phyloP scores from a whole-genome alignment of 1,140 invertebrate species.

The Metopolophium dirhodum region DNA sequence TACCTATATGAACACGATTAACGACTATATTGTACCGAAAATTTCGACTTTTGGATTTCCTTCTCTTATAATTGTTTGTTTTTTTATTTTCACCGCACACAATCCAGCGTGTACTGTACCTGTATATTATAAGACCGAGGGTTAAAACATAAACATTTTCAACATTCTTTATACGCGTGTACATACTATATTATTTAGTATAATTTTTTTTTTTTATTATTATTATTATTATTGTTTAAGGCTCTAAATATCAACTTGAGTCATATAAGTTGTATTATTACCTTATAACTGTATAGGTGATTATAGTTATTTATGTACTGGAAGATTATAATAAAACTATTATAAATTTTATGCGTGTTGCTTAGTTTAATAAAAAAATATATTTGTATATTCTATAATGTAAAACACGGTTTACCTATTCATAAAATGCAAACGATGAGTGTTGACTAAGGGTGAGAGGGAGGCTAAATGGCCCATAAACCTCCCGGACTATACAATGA shows the following conservation, averaged over 20 bases:
- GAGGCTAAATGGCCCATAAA: no score
- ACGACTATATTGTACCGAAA: not conserved
- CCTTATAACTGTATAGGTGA: not conserved
- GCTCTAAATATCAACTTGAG: not conserved
- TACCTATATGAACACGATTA: not conserved
- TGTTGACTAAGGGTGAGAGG: no score
- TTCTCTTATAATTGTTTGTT: not conserved
- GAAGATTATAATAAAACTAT: not conserved
- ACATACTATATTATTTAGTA: slow-evolving; percentile 1
- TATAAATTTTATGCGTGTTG: slow-evolving; percentile 6
- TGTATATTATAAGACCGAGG: not conserved
- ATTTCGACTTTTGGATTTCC: not conserved
- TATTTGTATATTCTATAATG: not conserved
- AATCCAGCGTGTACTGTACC: not conserved
- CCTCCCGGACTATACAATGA: no score
- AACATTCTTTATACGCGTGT: not conserved
- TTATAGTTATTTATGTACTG: slow-evolving; percentile 4
- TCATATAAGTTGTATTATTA: not conserved
- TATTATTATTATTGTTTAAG: not conserved
- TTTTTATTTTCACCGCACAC: not conserved
- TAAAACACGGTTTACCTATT: not conserved
- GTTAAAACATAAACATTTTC: not conserved
- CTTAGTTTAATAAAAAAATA: not conserved
- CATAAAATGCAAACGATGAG: no score
- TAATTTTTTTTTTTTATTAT: not conserved